Evolutionary conservation across 2,888 invertebrate genomes (phyloP), one percentile per base, ranked within the genome.

Genomic region (Idaea dimidiata): DNA sequence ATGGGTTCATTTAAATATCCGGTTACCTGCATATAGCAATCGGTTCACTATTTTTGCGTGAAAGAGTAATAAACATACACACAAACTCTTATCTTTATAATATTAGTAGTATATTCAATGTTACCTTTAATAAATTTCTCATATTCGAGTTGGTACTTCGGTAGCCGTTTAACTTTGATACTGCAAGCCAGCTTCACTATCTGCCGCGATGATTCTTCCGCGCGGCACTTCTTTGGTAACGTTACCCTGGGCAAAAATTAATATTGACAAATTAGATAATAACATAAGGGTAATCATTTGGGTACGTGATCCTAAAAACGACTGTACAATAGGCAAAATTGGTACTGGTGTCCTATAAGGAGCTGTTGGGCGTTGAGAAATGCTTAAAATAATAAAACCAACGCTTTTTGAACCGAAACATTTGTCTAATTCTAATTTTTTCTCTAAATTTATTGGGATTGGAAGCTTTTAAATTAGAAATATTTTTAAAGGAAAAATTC

Each of bases 171-270:
- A 62, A 99, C 96, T 89, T 98, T 99, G 62, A 98, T 95, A 74
- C 96, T 96, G 82, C 98, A 97, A 5, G 99, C 99, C 70, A 96
- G 93, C 83, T 97, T 97, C 89, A 99, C 96, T 8, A 99, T 94
- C 71, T 97, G 96, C 58, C 96, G 95, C 0, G 99, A 97, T 16
- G 96, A 95, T 77, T 97, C 97, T 81, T 99, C 97, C 16, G 96
- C 96, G 60, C 99, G 95, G 83, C 98, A 99, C 80, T 97, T 97
- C 91, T 99, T 99, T 55, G 99, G 99, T 73, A 99, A 93, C 16
- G 97, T 97, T 1, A 99, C 99, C 66, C 93, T 93, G 73, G 16
- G 57, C 17, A 32, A 58, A 58, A 33, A n/a, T n/a, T n/a, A n/a
- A n/a, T n/a, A n/a, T n/a, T n/a, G n/a, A n/a, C n/a, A n/a, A n/a